phyloP scores from a whole-genome alignment of 1,140 invertebrate species.

The Lepidostoma basale region DNA sequence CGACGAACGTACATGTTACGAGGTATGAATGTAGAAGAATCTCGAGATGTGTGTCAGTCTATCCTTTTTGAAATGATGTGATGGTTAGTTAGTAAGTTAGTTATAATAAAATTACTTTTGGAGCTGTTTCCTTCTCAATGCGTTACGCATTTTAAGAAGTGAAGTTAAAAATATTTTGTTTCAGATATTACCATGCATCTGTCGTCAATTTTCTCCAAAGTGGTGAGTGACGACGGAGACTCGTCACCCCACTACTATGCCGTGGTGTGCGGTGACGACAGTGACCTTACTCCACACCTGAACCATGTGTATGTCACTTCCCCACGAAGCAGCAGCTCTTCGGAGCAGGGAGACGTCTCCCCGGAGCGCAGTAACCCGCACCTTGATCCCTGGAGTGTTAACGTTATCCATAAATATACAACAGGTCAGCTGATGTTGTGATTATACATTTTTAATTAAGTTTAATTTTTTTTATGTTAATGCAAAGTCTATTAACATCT shows the following conservation, averaged over 20 bases:
- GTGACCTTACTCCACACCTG: not conserved
- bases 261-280: not conserved
- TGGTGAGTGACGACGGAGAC: not conserved
- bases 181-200: conserved; percentile 3
- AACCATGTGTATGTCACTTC: not conserved
- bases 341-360: not conserved
- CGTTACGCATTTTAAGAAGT: too few species aligned
- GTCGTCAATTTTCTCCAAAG: not conserved
- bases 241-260: not conserved
- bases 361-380: not conserved
- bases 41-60: too few species aligned
- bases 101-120: too few species aligned
- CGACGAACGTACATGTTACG: too few species aligned
- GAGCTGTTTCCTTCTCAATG: too few species aligned
- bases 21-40: too few species aligned
- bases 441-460: conserved; percentile 54
- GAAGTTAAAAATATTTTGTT: too few species aligned
- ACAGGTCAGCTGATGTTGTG: too few species aligned
- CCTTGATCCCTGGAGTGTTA: not conserved
- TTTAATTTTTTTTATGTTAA: too few species aligned
- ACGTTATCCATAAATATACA: not conserved
- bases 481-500: too few species aligned
- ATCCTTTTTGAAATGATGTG: too few species aligned
- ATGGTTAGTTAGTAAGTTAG: too few species aligned
- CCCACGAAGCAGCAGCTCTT: not conserved